phyloP scores from a whole-genome alignment of 2,888 invertebrate genomes.

The Agrotis clavis region DNA sequence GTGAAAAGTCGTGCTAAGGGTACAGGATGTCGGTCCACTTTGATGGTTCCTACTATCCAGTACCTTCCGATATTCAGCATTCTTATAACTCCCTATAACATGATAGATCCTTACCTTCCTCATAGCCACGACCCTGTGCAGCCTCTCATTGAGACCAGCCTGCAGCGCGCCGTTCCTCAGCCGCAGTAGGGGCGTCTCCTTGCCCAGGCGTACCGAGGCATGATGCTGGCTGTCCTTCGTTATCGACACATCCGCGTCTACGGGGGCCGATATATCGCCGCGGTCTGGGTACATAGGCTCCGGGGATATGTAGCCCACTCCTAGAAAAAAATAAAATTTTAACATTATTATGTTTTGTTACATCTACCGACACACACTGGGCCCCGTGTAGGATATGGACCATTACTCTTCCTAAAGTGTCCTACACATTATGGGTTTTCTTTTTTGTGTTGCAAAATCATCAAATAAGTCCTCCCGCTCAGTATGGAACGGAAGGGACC shows the following conservation, averaged over 20 bases:
- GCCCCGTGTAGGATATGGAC: too few species aligned
- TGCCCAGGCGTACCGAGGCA: constrained; percentile 67
- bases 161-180: constrained; percentile 93
- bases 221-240: constrained; percentile 74
- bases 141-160: constrained; percentile 91
- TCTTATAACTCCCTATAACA: background rate
- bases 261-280: constrained; percentile 86
- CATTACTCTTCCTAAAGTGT: too few species aligned
- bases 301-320: constrained; percentile 92
- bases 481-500: too few species aligned
- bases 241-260: constrained; percentile 78
- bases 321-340: constrained; percentile 66
- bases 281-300: constrained; percentile 92
- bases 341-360: too few species aligned
- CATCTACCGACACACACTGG: too few species aligned
- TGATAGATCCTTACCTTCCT: constrained; percentile 78
- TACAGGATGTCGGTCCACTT: background rate
- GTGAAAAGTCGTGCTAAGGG: too few species aligned
- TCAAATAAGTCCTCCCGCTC: too few species aligned
- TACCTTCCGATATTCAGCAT: background rate
- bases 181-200: constrained; percentile 89
- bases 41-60: background rate
- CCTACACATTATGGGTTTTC: too few species aligned
- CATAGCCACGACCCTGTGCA: constrained; percentile 89
- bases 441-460: too few species aligned